These are phyloP conservation scores for Aspiorhynchus laticeps DNA, from an alignment of 2,113 vertebrate genomes.

Conservation along the genomic window DNA sequence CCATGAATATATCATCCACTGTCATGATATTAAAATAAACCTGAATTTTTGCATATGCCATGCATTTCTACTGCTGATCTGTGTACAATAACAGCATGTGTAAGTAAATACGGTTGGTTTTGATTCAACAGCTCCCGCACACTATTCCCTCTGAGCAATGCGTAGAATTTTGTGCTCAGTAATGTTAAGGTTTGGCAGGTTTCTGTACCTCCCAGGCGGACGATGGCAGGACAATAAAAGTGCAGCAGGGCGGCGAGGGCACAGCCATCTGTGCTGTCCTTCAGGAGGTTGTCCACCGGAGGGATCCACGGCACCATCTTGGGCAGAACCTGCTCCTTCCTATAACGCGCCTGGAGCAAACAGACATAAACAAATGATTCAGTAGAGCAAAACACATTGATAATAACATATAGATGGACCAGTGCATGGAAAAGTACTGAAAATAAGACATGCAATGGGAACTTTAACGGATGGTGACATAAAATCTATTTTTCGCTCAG, in stretches of 20 bases:
- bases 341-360: conserved; percentile 85
- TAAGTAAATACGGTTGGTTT: background rate
- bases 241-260: conserved; percentile 90
- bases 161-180: background rate
- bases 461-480: background rate
- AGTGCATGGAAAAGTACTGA: background rate
- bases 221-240: conserved; percentile 91
- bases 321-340: conserved; percentile 87
- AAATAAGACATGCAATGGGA: background rate
- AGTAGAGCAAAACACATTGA: background rate
- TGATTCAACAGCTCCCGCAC: background rate
- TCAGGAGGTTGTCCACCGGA: conserved; percentile 90
- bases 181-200: conserved; percentile 2
- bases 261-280: conserved; percentile 92
- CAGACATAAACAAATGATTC: conserved; percentile 9
- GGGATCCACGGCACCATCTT: conserved; percentile 91
- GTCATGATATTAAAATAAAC: background rate
- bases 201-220: conserved; percentile 83
- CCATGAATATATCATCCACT: background rate
- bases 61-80: background rate
- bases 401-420: background rate
- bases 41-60: background rate
- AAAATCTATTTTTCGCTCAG: background rate
- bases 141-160: background rate
- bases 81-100: background rate